A percentile compares a stretch with the other conserved stretches of the same genome.
These are phyloP conservation scores for Rhyacophila evoluta DNA, from an alignment of 2,888 invertebrate species.

Conservation along the genomic window DNA sequence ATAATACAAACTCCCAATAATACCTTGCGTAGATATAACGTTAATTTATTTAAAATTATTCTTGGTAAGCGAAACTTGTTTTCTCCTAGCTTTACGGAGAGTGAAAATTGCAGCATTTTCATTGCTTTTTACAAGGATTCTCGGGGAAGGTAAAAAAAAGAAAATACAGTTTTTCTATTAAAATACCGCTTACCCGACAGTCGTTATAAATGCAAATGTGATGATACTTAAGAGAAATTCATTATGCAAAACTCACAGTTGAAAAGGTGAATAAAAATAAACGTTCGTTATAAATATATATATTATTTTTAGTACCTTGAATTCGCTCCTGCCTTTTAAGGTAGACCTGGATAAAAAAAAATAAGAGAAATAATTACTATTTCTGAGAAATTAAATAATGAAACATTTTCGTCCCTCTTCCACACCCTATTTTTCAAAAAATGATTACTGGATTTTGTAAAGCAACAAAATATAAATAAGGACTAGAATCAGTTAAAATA, in stretches of 20 bases:
- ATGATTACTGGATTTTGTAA: no score
- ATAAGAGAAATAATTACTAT: constrained; percentile 36
- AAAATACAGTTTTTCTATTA: constrained; percentile 8
- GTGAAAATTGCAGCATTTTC: neutral
- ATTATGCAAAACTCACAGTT: constrained; percentile 27
- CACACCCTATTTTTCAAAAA: no score
- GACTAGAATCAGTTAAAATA: no score
- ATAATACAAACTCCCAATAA: no score
- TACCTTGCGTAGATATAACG: neutral
- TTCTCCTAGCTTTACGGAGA: neutral
- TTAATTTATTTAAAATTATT: constrained; percentile 12
- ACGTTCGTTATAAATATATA: constrained; percentile 35
- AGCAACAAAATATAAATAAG: no score
- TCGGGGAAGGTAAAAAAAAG: neutral
- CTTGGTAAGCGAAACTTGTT: neutral
- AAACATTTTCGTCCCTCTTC: neutral
- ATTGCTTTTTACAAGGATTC: neutral
- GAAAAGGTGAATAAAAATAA: constrained; percentile 40
- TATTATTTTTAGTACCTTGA: constrained; percentile 46
- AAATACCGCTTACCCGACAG: neutral
- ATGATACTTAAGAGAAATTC: constrained; percentile 12
- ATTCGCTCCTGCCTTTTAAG: constrained; percentile 52
- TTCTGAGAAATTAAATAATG: constrained; percentile 35
- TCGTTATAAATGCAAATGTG: constrained; percentile 22
- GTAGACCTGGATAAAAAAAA: constrained; percentile 53